Conservation (phyloP, 2,113 vertebrate species). For the Scortum barcoo region DNA sequence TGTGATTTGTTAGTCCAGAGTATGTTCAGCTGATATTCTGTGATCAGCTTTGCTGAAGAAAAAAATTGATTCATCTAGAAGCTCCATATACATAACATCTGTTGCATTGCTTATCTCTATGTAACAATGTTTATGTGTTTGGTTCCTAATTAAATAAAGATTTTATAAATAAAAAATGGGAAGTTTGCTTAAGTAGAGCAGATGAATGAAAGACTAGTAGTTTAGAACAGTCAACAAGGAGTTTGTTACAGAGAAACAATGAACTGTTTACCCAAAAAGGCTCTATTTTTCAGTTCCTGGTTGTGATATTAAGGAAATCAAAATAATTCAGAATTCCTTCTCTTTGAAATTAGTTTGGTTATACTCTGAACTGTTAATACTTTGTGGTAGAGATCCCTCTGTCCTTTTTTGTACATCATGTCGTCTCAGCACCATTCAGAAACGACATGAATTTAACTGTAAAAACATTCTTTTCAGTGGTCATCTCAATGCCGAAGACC, state of each 20-base stretch:
- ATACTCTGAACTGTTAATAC: background rate
- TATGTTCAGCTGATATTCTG: too few relatives aligned
- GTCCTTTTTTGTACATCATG: background rate
- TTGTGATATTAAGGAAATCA: background rate
- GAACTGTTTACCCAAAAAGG: too few relatives aligned
- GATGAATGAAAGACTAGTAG: background rate
- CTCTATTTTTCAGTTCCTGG: background rate
- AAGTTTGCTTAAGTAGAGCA: too few relatives aligned
- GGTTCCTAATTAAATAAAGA: background rate
- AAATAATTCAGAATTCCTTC: background rate
- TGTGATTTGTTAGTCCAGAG: too few relatives aligned
- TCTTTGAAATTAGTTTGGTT: background rate
- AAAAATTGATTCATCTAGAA: background rate
- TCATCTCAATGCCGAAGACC: background rate
- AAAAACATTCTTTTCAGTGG: background rate
- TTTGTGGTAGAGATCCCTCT: background rate
- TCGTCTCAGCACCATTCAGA: background rate
- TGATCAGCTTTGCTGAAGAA: too few relatives aligned
- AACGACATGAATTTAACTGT: background rate
- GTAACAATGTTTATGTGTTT: background rate
- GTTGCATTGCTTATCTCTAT: background rate
- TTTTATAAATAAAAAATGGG: too few relatives aligned
- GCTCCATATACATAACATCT: background rate
- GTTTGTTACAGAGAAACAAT: background rate
- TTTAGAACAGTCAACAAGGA: background rate